These are phyloP conservation scores for Saccostrea cuccullata DNA, from an alignment of 1,140 invertebrate species.

Conservation along the genomic window DNA sequence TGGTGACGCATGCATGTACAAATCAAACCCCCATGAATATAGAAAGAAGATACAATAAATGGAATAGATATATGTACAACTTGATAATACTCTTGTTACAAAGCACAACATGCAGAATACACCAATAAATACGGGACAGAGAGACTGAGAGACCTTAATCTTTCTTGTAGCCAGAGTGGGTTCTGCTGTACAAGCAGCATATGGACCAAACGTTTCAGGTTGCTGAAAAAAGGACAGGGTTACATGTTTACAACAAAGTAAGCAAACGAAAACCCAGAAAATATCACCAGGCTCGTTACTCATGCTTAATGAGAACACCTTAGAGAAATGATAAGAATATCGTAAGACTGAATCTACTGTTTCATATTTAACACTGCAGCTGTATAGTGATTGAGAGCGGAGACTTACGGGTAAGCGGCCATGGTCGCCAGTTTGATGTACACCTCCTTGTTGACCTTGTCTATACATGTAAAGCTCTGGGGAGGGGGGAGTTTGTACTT, in stretches of 20 bases:
- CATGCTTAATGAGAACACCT: background rate
- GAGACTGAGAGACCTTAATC: constrained; percentile 72
- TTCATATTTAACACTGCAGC: background rate
- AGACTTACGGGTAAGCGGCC: constrained; percentile 98
- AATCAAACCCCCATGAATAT: background rate
- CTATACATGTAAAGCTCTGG: constrained; percentile 87
- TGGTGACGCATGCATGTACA: constrained; percentile 6
- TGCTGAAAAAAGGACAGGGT: constrained; percentile 81
- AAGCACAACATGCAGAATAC: constrained; percentile 9
- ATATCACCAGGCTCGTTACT: background rate
- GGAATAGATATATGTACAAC: constrained; percentile 9
- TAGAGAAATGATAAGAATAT: constrained; percentile 1
- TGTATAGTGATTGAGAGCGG: background rate
- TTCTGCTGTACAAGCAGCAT: constrained; percentile 85
- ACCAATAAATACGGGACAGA: constrained; percentile 34
- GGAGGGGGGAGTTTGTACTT: constrained; percentile 96
- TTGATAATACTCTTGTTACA: background rate
- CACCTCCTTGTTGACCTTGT: constrained; percentile 89
- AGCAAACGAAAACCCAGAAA: constrained; percentile 4
- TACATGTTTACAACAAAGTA: constrained; percentile 30
- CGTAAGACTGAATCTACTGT: background rate
- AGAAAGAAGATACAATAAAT: background rate
- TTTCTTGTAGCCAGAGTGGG: constrained; percentile 82
- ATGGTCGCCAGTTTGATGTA: constrained; percentile 98
- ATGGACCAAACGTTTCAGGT: constrained; percentile 86